A percentile compares a stretch with the other conserved stretches of the same genome.
These are phyloP conservation scores for Drosophila asahinai DNA, from an alignment of 1,140 invertebrate species.

Conservation along the genomic window DNA sequence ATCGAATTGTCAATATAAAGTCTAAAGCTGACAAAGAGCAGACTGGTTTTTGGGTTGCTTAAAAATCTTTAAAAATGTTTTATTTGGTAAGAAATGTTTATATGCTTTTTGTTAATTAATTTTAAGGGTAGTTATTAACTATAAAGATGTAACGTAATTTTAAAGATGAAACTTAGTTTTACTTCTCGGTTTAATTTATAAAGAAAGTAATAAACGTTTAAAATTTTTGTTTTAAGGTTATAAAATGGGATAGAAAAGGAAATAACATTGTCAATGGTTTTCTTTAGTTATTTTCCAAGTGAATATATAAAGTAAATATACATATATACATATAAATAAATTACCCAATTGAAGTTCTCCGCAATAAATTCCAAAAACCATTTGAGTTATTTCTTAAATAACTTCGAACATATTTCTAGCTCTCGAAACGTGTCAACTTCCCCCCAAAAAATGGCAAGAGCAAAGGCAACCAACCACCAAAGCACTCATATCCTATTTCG, in stretches of 20 bases:
- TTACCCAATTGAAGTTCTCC: not conserved
- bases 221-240: too few relatives aligned
- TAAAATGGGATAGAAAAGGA: too few relatives aligned
- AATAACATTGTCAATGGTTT: too few relatives aligned
- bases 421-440: not conserved
- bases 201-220: too few relatives aligned
- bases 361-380: constrained; percentile 5
- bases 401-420: not conserved
- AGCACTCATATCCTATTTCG: constrained; percentile 10
- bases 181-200: too few relatives aligned
- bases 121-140: too few relatives aligned
- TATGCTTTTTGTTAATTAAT: not conserved
- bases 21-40: not conserved
- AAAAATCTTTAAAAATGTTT: not conserved
- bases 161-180: too few relatives aligned
- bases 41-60: not conserved
- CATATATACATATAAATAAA: not conserved
- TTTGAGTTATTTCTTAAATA: constrained; percentile 21
- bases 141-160: not conserved
- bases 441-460: not conserved
- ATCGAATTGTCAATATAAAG: not conserved
- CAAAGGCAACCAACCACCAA: constrained; percentile 16
- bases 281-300: too few relatives aligned
- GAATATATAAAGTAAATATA: not conserved
- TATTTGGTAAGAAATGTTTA: too few relatives aligned